Evolutionary conservation across 2,113 vertebrate species (phyloP).

Genomic region (Bos javanicus): DNA sequence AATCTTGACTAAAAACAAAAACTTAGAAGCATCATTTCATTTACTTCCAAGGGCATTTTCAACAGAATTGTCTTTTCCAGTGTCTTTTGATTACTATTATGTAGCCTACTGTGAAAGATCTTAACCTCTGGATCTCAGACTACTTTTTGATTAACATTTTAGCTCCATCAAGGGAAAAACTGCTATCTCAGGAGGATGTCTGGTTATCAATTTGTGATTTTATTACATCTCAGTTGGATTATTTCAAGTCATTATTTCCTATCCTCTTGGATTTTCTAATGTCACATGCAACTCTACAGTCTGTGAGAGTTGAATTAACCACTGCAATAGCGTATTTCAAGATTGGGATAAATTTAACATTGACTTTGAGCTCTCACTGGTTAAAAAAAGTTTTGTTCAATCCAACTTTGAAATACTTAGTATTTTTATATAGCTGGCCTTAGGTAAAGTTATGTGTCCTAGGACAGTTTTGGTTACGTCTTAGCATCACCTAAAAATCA

Average conservation of each 20-base stretch:
- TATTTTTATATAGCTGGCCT: neutral
- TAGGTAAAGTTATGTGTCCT: neutral
- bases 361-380: neutral
- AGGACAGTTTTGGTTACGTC: neutral
- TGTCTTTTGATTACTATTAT: slow-evolving; percentile 18
- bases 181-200: slow-evolving; percentile 20
- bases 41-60: neutral
- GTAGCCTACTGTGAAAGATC: neutral
- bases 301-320: neutral
- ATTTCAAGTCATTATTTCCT: slow-evolving; percentile 41
- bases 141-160: slow-evolving; percentile 61
- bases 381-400: neutral
- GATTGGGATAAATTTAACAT: neutral
- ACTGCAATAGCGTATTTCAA: neutral
- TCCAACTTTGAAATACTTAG: neutral
- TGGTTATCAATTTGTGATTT: slow-evolving; percentile 43
- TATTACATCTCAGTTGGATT: slow-evolving; percentile 17
- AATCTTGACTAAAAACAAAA: slow-evolving; percentile 19
- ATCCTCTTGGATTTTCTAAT: slow-evolving; percentile 2
- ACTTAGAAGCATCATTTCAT: neutral
- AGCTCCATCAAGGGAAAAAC: neutral
- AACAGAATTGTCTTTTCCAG: neutral
- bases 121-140: slow-evolving; percentile 18
- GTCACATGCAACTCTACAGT: neutral
- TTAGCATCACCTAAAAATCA: neutral